Evolutionary conservation across 1,140 invertebrate species (phyloP).

Genomic region (Drosophila nigrodunni): DNA sequence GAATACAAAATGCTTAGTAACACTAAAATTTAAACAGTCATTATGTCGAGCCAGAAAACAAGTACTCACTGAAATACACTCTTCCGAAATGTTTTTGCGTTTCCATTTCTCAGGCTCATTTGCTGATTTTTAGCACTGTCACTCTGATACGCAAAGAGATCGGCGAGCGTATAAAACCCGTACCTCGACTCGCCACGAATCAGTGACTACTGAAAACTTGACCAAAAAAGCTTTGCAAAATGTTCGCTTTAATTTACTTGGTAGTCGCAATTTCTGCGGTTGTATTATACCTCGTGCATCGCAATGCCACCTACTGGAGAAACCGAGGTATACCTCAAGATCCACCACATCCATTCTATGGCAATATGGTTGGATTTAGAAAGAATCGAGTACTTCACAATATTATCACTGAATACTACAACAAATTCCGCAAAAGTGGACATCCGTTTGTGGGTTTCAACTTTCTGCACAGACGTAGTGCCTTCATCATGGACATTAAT

Average conservation of each 20-base stretch:
- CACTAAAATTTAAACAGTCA: no score
- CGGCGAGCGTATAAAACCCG: conserved; percentile 1
- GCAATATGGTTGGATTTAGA: conserved; percentile 60
- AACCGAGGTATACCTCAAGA: conserved; percentile 81
- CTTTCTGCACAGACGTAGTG: conserved; percentile 20
- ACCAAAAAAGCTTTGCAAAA: background rate
- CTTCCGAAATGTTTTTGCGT: no score
- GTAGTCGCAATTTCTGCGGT: conserved; percentile 27
- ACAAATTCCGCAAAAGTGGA: conserved; percentile 57
- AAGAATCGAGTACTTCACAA: conserved; percentile 21
- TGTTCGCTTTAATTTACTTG: conserved; percentile 19
- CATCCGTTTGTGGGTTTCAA: conserved; percentile 63
- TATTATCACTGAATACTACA: conserved; percentile 24
- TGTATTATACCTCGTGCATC: conserved; percentile 20
- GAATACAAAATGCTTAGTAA: no score
- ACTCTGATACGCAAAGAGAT: background rate
- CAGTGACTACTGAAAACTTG: conserved; percentile 4
- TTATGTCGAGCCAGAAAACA: no score
- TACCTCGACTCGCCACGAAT: background rate
- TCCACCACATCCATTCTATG: conserved; percentile 61
- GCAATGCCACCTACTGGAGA: conserved; percentile 71
- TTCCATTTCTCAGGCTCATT: no score
- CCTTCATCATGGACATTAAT: conserved; percentile 48
- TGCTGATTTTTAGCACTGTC: no score
- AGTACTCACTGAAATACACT: no score